Percentiles rank a stretch among this genome's conserved stretches.
Conservation (phyloP, 2,888 invertebrate species). For the Drosophila anomalata region DNA sequence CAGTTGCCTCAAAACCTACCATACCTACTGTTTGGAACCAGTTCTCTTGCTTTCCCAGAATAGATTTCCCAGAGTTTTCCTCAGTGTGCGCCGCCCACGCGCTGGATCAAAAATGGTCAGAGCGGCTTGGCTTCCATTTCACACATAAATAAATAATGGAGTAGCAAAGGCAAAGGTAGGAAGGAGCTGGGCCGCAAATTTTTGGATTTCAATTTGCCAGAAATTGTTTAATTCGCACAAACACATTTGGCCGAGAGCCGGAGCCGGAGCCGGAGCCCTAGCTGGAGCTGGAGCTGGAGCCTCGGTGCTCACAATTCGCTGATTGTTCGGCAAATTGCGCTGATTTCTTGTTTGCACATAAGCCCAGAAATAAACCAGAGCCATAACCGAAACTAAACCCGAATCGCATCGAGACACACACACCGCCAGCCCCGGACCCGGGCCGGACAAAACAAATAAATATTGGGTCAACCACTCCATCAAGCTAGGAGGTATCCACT, state of each 20-base stretch:
- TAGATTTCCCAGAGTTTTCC: neutral
- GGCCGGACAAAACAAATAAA: conserved; percentile 10
- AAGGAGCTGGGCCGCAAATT: conserved; percentile 6
- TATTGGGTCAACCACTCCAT: conserved; percentile 3
- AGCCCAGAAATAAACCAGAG: neutral
- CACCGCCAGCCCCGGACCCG: neutral
- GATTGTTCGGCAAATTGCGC: conserved; percentile 37
- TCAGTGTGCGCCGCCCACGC: neutral
- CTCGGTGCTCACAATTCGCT: conserved; percentile 23
- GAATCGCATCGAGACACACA: neutral
- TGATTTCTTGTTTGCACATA: conserved; percentile 35
- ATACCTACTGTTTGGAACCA: too few species aligned
- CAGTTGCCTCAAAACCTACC: too few species aligned
- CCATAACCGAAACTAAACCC: neutral
- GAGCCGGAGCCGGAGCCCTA: neutral
- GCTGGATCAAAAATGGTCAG: conserved; percentile 8
- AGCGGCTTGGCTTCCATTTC: conserved; percentile 47
- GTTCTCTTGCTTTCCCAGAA: neutral
- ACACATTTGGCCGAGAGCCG: conserved; percentile 14
- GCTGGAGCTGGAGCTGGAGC: neutral
- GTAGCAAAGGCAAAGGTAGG: conserved; percentile 4
- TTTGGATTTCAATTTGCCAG: conserved; percentile 35
- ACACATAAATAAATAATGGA: conserved; percentile 48
- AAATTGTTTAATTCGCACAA: conserved; percentile 37
- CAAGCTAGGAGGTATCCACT: conserved; percentile 9